These are phyloP conservation scores for Capitulum mitella DNA, from an alignment of 2,888 invertebrate genomes.

Conservation along the genomic window DNA sequence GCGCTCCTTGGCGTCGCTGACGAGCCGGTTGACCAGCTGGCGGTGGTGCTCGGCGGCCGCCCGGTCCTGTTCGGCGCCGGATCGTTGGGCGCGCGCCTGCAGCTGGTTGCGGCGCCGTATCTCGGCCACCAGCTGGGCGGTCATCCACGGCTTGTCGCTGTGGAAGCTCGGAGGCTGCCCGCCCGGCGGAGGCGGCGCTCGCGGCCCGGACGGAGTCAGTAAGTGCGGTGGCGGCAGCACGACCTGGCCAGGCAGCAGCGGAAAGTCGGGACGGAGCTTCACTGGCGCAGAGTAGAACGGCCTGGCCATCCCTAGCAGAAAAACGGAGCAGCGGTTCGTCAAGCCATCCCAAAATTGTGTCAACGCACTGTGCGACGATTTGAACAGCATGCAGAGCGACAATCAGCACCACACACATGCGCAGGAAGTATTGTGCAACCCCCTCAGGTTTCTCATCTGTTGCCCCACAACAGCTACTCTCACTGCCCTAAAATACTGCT, in stretches of 20 bases:
- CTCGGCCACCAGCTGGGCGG: background rate
- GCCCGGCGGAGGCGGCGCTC: background rate
- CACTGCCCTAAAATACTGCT: too few relatives aligned
- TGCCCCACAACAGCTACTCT: too few relatives aligned
- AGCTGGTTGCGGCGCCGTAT: conserved; percentile 5
- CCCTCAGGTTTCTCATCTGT: too few relatives aligned
- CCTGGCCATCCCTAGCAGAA: background rate
- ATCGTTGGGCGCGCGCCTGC: background rate
- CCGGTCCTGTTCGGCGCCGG: background rate
- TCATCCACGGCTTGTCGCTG: conserved; percentile 25
- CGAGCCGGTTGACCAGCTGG: background rate
- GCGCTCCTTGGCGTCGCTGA: conserved; percentile 20
- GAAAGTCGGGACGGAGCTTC: background rate
- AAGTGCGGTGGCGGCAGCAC: background rate
- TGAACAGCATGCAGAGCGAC: too few relatives aligned
- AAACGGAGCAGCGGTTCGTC: too few relatives aligned
- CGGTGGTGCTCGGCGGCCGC: background rate
- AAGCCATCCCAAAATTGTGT: too few relatives aligned
- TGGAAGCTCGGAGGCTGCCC: background rate
- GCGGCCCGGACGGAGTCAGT: background rate
- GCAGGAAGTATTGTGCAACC: too few relatives aligned
- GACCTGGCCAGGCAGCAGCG: background rate
- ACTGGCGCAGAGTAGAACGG: conserved; percentile 17
- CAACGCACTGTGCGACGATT: too few relatives aligned
- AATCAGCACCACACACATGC: too few relatives aligned